Base-by-base conservation (phyloP, 2,113 vertebrate species). In the Smithornis capensis region DNA sequence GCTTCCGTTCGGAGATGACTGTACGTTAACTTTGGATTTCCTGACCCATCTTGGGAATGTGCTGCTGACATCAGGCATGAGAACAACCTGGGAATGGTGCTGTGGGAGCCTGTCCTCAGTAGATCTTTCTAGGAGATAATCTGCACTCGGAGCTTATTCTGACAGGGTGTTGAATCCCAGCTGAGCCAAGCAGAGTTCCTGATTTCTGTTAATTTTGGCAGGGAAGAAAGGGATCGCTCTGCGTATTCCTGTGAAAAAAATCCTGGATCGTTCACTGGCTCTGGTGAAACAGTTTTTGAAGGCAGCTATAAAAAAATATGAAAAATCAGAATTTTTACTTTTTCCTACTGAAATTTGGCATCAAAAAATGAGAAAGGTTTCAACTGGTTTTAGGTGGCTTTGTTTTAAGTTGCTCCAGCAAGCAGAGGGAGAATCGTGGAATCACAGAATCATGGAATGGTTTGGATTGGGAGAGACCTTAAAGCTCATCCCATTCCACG, bases 71-170 rank as follows among this genome's bases (percentile, higher is more conserved):
- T 77, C 80, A 84, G 89, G 83, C 1, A 6, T 79, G 93, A 95
- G 93, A 95, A 91, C 4, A 73, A 62, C 83, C 57, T 45, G 1
- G 88, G 79, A 65, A 27, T 40, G 28, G 4, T 59, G 81, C 76
- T 38, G 81, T 2, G 6, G 62, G 69, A 75, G 87, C 38, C 33
- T 90, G 85, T 53, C 75, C 87, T 65, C 21, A 35, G n/a, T 3
- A 88, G 91, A 94, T 95, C 94, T 83, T 75, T 68, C 62, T 19
- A 24, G 82, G 84, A 94, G 93, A 95, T 92, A 87, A 90, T 88
- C 64, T 74, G 50, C 24, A 16, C 78, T 79, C 4, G 0, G 59
- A 94, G 80, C 27, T 91, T 77, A 40, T 80, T 89, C 49, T 85
- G 84, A 89, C 84, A 68, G 84, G 44, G 47, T 50, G 52, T 86